Evolutionary conservation across 2,797 vertebrate species (phyloP).

Genomic region (Trachurus trachurus): DNA sequence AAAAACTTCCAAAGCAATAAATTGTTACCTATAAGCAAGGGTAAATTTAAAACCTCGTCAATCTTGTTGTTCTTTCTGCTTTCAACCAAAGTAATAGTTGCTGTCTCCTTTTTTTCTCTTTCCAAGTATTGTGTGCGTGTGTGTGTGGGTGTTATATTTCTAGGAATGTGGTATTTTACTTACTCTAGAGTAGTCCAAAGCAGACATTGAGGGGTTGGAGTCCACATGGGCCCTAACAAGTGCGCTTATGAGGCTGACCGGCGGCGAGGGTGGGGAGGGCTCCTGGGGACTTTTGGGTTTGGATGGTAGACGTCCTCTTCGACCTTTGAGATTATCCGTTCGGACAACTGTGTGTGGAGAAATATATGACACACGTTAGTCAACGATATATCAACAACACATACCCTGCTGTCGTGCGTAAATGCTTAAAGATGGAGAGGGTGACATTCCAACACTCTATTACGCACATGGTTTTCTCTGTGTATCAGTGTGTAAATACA

Average conservation of each 20-base stretch:
- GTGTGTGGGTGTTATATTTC: slow-evolving; percentile 20
- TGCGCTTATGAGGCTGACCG: slow-evolving; percentile 98
- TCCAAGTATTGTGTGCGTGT: not conserved
- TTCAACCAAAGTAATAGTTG: not conserved
- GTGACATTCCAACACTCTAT: not conserved
- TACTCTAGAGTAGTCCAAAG: slow-evolving; percentile 98
- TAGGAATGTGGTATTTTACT: slow-evolving; percentile 69
- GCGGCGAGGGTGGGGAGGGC: slow-evolving; percentile 95
- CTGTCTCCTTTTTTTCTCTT: not conserved
- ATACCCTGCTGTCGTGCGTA: slow-evolving; percentile 6
- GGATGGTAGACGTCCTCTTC: slow-evolving; percentile 97
- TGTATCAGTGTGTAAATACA: not conserved
- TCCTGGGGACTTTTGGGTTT: slow-evolving; percentile 99
- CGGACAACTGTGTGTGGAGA: slow-evolving; percentile 90
- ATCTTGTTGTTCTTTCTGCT: slow-evolving; percentile 33
- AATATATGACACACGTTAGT: slow-evolving; percentile 12
- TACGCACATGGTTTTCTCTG: slow-evolving; percentile 8
- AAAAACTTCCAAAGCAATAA: slow-evolving; percentile 65
- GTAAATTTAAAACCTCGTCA: slow-evolving; percentile 51
- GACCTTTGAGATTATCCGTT: slow-evolving; percentile 97
- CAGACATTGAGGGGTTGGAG: slow-evolving; percentile 98
- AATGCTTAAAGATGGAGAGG: slow-evolving; percentile 15
- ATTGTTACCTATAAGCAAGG: slow-evolving; percentile 39
- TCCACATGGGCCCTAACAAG: slow-evolving; percentile 98
- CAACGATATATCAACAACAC: slow-evolving; percentile 3